These are phyloP conservation scores for Drosophila repletoides DNA, from an alignment of 1,140 invertebrate species.

Conservation along the genomic window DNA sequence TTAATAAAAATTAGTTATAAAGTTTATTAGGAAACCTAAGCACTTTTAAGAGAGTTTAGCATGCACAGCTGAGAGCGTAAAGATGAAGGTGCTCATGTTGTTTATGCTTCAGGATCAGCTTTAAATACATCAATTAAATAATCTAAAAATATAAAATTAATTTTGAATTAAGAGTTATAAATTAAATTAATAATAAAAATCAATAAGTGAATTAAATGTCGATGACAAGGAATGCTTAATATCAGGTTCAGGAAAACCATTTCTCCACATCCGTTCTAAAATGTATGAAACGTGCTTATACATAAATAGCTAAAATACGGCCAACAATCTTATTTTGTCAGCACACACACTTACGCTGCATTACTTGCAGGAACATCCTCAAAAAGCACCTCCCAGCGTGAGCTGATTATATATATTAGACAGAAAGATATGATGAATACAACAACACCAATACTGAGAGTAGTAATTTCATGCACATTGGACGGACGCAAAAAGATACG, in stretches of 20 bases:
- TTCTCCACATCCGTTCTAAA: no score
- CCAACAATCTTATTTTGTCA: no score
- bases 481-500: conserved; percentile 92
- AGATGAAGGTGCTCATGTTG: conserved; percentile 29
- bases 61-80: conserved; percentile 45
- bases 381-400: conserved; percentile 86
- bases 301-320: background rate
- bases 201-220: background rate
- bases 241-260: no score
- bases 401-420: conserved; percentile 88
- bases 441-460: conserved; percentile 86
- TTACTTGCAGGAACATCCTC: conserved; percentile 74
- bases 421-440: conserved; percentile 87
- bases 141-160: conserved; percentile 63
- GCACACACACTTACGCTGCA: conserved; percentile 81
- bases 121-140: conserved; percentile 63
- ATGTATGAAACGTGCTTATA: background rate
- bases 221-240: background rate
- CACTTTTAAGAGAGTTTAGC: conserved; percentile 22
- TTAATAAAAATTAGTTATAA: background rate
- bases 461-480: conserved; percentile 86
- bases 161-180: conserved; percentile 22
- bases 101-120: conserved; percentile 14
- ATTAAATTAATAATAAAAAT: background rate
- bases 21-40: background rate